phyloP scores from a whole-genome alignment of 2,113 vertebrate genomes.

The Amblyopsis rosae region DNA sequence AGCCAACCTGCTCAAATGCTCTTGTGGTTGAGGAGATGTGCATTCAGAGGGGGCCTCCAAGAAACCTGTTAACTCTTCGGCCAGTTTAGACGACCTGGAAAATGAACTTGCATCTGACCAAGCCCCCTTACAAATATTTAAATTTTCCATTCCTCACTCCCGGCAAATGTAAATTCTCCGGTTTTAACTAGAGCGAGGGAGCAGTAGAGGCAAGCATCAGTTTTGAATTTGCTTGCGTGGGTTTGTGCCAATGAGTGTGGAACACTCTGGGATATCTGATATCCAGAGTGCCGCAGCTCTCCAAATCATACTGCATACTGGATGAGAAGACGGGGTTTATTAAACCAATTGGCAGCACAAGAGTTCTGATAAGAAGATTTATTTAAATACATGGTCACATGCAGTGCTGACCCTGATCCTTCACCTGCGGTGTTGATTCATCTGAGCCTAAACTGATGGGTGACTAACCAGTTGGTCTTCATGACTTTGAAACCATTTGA shows the following conservation, averaged over 20 bases:
- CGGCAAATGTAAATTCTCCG: constrained; percentile 25
- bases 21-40: constrained; percentile 44
- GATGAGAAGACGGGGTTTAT: constrained; percentile 8
- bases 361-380: constrained; percentile 2
- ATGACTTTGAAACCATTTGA: neutral
- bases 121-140: constrained; percentile 61
- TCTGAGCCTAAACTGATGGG: neutral
- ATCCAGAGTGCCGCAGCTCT: constrained; percentile 13
- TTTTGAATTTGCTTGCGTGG: constrained; percentile 47
- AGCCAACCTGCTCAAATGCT: constrained; percentile 60
- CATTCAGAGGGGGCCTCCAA: constrained; percentile 56
- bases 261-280: constrained; percentile 36
- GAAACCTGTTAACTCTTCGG: constrained; percentile 52
- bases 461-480: no score
- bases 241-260: constrained; percentile 45
- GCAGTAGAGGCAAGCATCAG: constrained; percentile 26
- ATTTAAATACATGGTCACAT: neutral
- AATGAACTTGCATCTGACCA: constrained; percentile 34
- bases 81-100: constrained; percentile 32
- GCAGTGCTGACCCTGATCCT: neutral
- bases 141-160: constrained; percentile 4
- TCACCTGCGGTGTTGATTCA: neutral
- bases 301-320: constrained; percentile 1
- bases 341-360: constrained; percentile 16
- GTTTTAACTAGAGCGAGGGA: constrained; percentile 14